Conservation (phyloP, 2,888 invertebrate genomes). For the Netelia melanura region DNA sequence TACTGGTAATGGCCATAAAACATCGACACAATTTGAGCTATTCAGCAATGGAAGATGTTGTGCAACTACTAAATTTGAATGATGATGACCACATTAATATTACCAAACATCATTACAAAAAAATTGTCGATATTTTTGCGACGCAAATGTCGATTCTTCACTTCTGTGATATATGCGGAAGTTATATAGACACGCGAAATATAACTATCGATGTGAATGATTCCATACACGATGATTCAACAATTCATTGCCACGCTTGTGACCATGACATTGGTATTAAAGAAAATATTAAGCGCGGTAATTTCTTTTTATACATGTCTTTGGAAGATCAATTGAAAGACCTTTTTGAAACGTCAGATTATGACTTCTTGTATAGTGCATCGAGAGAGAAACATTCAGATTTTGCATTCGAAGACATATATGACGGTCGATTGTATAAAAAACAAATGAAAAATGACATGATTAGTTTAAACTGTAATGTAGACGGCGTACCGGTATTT, state of each 20-base stretch:
- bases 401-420: slow-evolving; percentile 51
- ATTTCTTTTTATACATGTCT: slow-evolving; percentile 37
- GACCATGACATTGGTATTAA: slow-evolving; percentile 9
- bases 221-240: neutral
- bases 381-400: slow-evolving; percentile 8
- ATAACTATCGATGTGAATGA: neutral
- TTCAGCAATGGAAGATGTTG: slow-evolving; percentile 32
- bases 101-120: slow-evolving; percentile 46
- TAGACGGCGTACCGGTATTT: slow-evolving; percentile 53
- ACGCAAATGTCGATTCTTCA: slow-evolving; percentile 23
- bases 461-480: slow-evolving; percentile 47
- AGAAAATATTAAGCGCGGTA: slow-evolving; percentile 17
- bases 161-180: slow-evolving; percentile 35
- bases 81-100: neutral
- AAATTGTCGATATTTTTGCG: slow-evolving; percentile 37
- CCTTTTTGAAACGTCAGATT: slow-evolving; percentile 13
- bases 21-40: slow-evolving; percentile 37
- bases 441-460: slow-evolving; percentile 28
- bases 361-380: neutral
- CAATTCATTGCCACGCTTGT: slow-evolving; percentile 15
- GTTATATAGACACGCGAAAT: slow-evolving; percentile 18
- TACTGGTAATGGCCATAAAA: slow-evolving; percentile 46
- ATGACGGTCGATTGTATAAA: slow-evolving; percentile 44
- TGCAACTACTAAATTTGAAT: neutral
- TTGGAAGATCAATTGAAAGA: slow-evolving; percentile 35